These are phyloP conservation scores for Allygus modestus DNA, from an alignment of 2,888 invertebrate genomes.

Conservation along the genomic window DNA sequence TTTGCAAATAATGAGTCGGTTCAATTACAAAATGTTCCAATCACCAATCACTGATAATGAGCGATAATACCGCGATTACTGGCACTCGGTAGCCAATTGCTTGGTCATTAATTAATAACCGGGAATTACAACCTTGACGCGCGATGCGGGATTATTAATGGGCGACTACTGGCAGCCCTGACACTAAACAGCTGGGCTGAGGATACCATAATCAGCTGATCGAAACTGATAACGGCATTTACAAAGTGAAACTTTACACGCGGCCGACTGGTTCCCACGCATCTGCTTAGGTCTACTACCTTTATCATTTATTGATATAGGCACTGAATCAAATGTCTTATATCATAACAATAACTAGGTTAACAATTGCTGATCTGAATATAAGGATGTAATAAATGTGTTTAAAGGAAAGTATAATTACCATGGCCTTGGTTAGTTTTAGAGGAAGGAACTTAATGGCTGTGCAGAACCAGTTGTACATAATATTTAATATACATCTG, in stretches of 20 bases:
- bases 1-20: too few species aligned
- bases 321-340: too few species aligned
- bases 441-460: too few species aligned
- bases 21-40: too few species aligned
- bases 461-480: too few species aligned
- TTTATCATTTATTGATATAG: too few species aligned
- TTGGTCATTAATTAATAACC: conserved; percentile 37
- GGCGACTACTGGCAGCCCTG: conserved; percentile 19
- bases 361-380: too few species aligned
- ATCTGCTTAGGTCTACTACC: not conserved
- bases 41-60: not conserved
- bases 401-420: too few species aligned
- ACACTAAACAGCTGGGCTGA: conserved; percentile 35
- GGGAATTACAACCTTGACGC: conserved; percentile 20
- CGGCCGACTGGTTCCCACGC: conserved; percentile 18
- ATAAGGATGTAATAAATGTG: too few species aligned
- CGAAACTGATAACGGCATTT: not conserved
- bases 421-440: too few species aligned
- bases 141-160: conserved; percentile 1
- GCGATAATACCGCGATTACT: not conserved
- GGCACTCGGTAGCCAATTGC: not conserved
- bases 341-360: too few species aligned
- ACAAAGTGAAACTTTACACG: conserved; percentile 11
- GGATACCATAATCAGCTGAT: conserved; percentile 42
- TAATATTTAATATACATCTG: too few species aligned